Conservation (phyloP, 2,797 vertebrate genomes). For the Selene dorsalis region DNA sequence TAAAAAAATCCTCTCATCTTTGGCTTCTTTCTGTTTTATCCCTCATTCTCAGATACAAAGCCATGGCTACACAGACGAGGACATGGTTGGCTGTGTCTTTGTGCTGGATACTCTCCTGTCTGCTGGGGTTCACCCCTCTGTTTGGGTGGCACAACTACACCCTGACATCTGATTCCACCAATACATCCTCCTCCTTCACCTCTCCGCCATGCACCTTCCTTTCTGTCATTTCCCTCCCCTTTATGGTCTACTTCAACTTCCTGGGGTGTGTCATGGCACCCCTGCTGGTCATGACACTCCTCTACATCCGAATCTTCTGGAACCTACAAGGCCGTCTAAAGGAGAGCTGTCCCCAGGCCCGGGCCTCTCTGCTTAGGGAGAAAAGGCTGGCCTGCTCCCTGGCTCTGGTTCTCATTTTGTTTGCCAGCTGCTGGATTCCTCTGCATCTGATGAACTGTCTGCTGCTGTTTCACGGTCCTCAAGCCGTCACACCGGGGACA, state of each 20-base stretch:
- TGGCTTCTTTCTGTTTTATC: not conserved
- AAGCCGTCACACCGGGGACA: conserved; percentile 17
- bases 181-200: conserved; percentile 19
- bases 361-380: conserved; percentile 84
- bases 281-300: conserved; percentile 84
- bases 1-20: not conserved
- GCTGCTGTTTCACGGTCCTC: conserved; percentile 68
- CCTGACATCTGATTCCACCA: conserved; percentile 19
- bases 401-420: conserved; percentile 87
- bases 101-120: conserved; percentile 86
- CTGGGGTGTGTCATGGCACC: conserved; percentile 85
- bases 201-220: conserved; percentile 75
- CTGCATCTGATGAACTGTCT: conserved; percentile 87
- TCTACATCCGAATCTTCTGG: conserved; percentile 86
- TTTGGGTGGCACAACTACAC: conserved; percentile 84
- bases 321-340: conserved; percentile 83
- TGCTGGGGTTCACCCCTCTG: conserved; percentile 85
- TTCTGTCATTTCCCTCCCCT: conserved; percentile 83
- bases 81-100: conserved; percentile 82
- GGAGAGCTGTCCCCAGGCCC: conserved; percentile 59
- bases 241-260: conserved; percentile 90
- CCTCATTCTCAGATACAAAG: conserved; percentile 83
- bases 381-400: conserved; percentile 86
- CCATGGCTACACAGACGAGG: conserved; percentile 80
- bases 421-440: conserved; percentile 88